Evolutionary conservation across 2,113 vertebrate genomes (phyloP).

Genomic region (Burhinus bistriatus): DNA sequence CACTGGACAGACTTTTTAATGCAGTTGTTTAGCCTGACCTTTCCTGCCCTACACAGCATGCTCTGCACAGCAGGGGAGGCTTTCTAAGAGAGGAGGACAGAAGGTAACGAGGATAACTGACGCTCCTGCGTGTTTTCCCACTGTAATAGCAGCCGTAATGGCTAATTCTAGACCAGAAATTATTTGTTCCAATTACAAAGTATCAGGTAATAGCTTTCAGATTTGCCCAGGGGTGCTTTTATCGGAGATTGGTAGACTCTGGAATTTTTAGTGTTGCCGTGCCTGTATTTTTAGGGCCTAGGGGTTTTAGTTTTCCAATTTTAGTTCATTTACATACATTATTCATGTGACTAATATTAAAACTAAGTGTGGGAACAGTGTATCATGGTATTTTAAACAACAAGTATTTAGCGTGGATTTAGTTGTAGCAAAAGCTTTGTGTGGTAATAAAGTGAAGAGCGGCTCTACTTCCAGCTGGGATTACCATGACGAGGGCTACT

Average conservation of each 20-base stretch:
- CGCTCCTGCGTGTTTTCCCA: not conserved
- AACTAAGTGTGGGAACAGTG: not conserved
- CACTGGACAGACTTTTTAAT: not conserved
- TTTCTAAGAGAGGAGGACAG: not conserved
- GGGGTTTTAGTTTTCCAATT: not conserved
- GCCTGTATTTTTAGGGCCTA: not conserved
- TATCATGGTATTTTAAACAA: not conserved
- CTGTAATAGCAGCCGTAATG: not conserved
- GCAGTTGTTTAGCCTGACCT: not conserved
- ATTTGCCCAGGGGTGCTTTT: not conserved
- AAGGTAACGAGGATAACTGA: not conserved
- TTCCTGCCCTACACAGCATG: not conserved
- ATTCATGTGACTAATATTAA: not conserved
- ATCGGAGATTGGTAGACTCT: not conserved
- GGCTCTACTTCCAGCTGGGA: not conserved
- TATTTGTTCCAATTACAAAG: not conserved
- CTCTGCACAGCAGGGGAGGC: not conserved
- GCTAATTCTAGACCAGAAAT: not conserved
- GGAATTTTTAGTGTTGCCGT: not conserved
- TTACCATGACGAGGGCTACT: not conserved
- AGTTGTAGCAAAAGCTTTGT: not conserved
- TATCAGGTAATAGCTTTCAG: not conserved
- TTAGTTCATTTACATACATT: not conserved
- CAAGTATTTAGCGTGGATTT: not conserved
- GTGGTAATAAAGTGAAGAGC: not conserved